These are phyloP conservation scores for Macaria liturata DNA, from an alignment of 2,888 invertebrate species.

Conservation along the genomic window DNA sequence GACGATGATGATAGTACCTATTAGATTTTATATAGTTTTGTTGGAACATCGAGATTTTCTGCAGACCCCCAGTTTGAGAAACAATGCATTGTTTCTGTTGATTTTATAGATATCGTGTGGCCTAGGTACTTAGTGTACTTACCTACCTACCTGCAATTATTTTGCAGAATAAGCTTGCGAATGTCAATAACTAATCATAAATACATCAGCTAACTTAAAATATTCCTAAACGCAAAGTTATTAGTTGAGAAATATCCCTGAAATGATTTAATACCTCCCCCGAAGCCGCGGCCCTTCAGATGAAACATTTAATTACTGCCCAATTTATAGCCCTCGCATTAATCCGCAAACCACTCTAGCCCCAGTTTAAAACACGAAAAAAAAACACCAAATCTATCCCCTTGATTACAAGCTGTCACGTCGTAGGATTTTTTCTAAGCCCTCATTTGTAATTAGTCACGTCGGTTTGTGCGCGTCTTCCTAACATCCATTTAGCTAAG, in stretches of 20 bases:
- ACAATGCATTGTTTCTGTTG: too few species aligned
- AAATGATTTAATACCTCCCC: slow-evolving; percentile 47
- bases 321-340: slow-evolving; percentile 76
- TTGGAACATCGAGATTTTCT: too few species aligned
- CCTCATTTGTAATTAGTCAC: slow-evolving; percentile 78
- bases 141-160: too few species aligned
- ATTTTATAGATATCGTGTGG: too few species aligned
- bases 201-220: too few species aligned
- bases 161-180: too few species aligned
- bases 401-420: slow-evolving; percentile 82
- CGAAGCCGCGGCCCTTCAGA: slow-evolving; percentile 41
- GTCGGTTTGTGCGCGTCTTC: slow-evolving; percentile 57
- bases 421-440: slow-evolving; percentile 80
- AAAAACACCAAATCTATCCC: slow-evolving; percentile 68
- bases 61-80: too few species aligned
- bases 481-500: slow-evolving; percentile 78
- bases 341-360: slow-evolving; percentile 68
- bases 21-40: too few species aligned
- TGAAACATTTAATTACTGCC: slow-evolving; percentile 75
- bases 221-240: background rate
- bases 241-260: slow-evolving; percentile 38
- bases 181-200: too few species aligned
- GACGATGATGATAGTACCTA: too few species aligned
- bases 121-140: too few species aligned
- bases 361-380: slow-evolving; percentile 55